Conservation (phyloP, 2,888 invertebrate species). For the Chromoteleia sp. region DNA sequence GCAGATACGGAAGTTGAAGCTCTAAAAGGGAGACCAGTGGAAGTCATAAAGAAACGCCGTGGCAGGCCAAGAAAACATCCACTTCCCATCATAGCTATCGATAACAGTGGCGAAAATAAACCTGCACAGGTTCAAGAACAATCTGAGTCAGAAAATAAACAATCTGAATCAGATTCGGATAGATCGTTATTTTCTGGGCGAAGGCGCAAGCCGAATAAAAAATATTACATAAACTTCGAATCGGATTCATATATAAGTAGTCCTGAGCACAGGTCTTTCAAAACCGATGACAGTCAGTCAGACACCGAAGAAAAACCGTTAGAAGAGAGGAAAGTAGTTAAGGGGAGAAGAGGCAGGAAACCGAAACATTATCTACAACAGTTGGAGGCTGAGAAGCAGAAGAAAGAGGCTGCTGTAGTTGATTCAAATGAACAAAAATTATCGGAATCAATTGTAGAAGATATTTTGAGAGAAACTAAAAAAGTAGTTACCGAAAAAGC, state of each 20-base stretch:
- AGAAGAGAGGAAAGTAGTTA: conserved; percentile 46
- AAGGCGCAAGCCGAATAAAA: conserved; percentile 78
- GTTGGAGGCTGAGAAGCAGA: conserved; percentile 38
- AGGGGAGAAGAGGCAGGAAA: conserved; percentile 45
- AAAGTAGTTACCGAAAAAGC: background rate
- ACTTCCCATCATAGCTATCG: conserved; percentile 38
- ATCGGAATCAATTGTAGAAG: background rate
- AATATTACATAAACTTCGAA: conserved; percentile 71
- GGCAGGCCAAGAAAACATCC: conserved; percentile 73
- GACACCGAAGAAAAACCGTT: conserved; percentile 77
- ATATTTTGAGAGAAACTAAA: background rate
- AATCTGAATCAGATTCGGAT: conserved; percentile 79
- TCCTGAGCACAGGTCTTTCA: conserved; percentile 75
- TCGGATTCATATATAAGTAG: conserved; percentile 76
- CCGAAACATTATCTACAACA: conserved; percentile 50
- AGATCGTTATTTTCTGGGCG: conserved; percentile 77
- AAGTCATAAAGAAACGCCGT: conserved; percentile 71
- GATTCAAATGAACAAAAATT: conserved; percentile 18
- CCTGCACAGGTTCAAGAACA: conserved; percentile 52
- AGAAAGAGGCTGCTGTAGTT: background rate
- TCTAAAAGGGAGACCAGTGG: conserved; percentile 61
- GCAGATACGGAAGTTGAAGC: background rate
- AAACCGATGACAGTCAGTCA: conserved; percentile 80
- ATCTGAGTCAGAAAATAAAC: conserved; percentile 73
- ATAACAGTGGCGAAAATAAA: conserved; percentile 49